phyloP scores from a whole-genome alignment of 2,888 invertebrate genomes.

The Galerucella nymphaeae region DNA sequence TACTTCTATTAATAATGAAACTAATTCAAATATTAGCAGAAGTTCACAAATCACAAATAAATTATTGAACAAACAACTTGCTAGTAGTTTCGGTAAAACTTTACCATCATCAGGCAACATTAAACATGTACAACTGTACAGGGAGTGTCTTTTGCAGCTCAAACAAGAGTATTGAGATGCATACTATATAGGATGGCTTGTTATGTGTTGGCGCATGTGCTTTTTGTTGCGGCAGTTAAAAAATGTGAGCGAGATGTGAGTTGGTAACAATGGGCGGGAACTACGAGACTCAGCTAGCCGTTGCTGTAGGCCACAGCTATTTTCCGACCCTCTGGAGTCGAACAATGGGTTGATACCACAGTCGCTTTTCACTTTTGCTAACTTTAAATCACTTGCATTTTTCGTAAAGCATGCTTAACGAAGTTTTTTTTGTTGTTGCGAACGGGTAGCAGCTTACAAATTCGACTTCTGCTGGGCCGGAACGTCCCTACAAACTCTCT shows the following conservation, averaged over 20 bases:
- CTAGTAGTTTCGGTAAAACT: no score
- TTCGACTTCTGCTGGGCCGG: constrained; percentile 64
- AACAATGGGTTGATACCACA: constrained; percentile 61
- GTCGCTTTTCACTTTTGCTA: constrained; percentile 46
- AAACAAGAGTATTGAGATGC: no score
- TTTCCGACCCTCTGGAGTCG: constrained; percentile 65
- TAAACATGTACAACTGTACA: no score
- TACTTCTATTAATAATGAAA: no score
- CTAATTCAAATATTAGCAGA: no score
- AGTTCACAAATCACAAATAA: no score
- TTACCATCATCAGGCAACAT: no score
- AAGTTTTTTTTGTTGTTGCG: constrained; percentile 52
- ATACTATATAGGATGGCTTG: no score
- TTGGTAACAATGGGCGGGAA: constrained; percentile 59
- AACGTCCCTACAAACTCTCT: constrained; percentile 65
- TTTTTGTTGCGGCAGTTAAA: constrained; percentile 27
- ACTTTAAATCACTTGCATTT: constrained; percentile 18
- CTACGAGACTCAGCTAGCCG: constrained; percentile 73
- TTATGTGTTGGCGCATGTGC: constrained; percentile 20
- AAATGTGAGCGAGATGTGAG: constrained; percentile 27
- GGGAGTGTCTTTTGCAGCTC: no score
- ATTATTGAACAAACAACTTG: no score
- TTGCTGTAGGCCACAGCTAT: constrained; percentile 74
- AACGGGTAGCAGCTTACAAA: constrained; percentile 62
- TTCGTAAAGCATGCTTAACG: constrained; percentile 48